These are phyloP conservation scores for Akabosia matsudoensis DNA, from an alignment of 1,140 invertebrate species.

Conservation along the genomic window DNA sequence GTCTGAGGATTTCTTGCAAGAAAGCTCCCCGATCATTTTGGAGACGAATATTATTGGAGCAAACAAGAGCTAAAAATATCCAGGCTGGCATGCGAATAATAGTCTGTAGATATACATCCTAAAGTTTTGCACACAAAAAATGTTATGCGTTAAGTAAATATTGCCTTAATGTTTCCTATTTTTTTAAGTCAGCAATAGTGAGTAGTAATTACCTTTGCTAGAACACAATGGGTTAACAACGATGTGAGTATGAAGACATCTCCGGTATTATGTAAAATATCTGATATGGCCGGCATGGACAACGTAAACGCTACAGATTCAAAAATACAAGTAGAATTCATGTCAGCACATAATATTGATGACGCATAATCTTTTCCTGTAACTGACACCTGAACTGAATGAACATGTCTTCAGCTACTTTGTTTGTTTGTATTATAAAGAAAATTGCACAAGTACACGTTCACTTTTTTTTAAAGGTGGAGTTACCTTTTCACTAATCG, in stretches of 20 bases:
- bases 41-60: neutral
- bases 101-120: conserved; percentile 8
- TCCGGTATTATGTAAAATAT: conserved; percentile 1
- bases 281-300: neutral
- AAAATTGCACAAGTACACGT: too few relatives aligned
- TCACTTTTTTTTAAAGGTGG: too few relatives aligned
- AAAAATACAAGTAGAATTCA: neutral
- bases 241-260: conserved; percentile 5
- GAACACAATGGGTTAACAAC: neutral
- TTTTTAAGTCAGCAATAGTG: too few relatives aligned
- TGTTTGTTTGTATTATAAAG: too few relatives aligned
- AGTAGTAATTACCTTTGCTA: neutral
- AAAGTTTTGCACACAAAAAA: neutral
- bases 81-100: conserved; percentile 9
- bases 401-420: too few relatives aligned
- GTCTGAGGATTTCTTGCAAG: neutral
- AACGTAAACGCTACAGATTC: neutral
- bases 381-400: too few relatives aligned
- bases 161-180: too few relatives aligned
- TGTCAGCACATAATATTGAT: neutral
- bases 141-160: too few relatives aligned
- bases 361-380: too few relatives aligned
- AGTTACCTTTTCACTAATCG: too few relatives aligned
- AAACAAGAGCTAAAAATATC: neutral
- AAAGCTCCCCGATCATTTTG: neutral